Percentiles rank a stretch among this genome's conserved stretches.
These are phyloP conservation scores for Archips xylosteana DNA, from an alignment of 2,888 invertebrate species.

Conservation along the genomic window DNA sequence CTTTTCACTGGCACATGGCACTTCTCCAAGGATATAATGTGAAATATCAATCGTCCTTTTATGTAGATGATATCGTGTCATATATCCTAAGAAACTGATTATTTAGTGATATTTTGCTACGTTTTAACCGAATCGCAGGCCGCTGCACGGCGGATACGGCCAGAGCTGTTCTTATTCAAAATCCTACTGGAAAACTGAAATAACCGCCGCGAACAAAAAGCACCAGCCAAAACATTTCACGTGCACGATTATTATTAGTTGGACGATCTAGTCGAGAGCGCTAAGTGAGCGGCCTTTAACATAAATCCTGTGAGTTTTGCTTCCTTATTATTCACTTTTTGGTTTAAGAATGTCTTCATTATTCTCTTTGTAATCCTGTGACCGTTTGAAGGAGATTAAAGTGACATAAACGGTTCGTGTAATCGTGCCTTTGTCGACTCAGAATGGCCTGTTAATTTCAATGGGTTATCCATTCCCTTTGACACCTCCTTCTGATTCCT, in stretches of 20 bases:
- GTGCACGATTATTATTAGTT: slow-evolving; percentile 84
- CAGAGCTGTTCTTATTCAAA: slow-evolving; percentile 81
- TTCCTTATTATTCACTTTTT: slow-evolving; percentile 57
- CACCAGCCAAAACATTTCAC: slow-evolving; percentile 86
- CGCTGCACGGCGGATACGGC: slow-evolving; percentile 76
- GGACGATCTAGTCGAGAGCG: slow-evolving; percentile 84
- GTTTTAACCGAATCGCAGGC: slow-evolving; percentile 45
- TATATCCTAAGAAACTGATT: slow-evolving; percentile 53
- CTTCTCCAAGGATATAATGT: slow-evolving; percentile 50
- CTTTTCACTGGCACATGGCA: slow-evolving; percentile 53
- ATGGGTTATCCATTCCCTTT: slow-evolving; percentile 49
- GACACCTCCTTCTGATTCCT: slow-evolving; percentile 46
- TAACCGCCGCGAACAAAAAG: slow-evolving; percentile 85
- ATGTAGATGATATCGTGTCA: slow-evolving; percentile 47
- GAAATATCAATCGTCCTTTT: slow-evolving; percentile 56
- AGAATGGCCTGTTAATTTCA: slow-evolving; percentile 55
- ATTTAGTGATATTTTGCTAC: slow-evolving; percentile 36
- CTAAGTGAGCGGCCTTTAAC: slow-evolving; percentile 76
- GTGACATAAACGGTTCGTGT: slow-evolving; percentile 58
- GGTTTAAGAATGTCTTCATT: slow-evolving; percentile 50
- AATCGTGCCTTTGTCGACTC: slow-evolving; percentile 55
- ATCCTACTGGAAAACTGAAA: slow-evolving; percentile 86
- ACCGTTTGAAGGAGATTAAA: slow-evolving; percentile 56
- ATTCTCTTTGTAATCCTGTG: slow-evolving; percentile 50
- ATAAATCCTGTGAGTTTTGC: slow-evolving; percentile 65